Evolutionary conservation across 2,888 invertebrate genomes (phyloP), one percentile per base, ranked within the genome.

Genomic region (Sinelater perroti): DNA sequence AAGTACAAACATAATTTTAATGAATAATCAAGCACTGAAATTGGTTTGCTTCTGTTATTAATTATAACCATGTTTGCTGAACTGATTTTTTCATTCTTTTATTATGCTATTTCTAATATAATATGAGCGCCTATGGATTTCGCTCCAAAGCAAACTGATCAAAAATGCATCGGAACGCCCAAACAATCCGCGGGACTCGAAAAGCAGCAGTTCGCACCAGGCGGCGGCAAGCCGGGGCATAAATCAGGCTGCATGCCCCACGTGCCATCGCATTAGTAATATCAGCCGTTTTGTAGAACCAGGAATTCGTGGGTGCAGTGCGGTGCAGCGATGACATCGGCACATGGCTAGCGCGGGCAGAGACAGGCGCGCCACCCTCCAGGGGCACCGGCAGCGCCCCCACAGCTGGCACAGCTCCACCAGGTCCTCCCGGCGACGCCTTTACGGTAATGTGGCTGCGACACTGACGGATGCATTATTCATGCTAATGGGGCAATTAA

Each of bases 391-490:
- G 54, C 68, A 72, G 38, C 72, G 77, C 51, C 77, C 77, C 24
- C 77, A 76, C 67, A 77, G 77, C 67, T 77, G 77, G 77, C 77
- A 77, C 67, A 72, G 74, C 64, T 72, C 74, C 56, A 70, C 73
- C 51, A 70, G 68, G 16, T 67, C 72, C 49, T 62, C 60, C 24
- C 40, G 57, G 20, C 52, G 46, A 13, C 60, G 61, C 30, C 51
- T 38, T 46, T 42, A 58, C 42, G 61, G 61, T 61, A 60, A 61
- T 57, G 1, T 42, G 7, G 24, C 8, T 21, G 17, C 42, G 8
- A 14, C 16, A 16, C 7, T 30, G 8, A 24, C 24, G 8, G 11
- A 40, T 40, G 13, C 24, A 1, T 21, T 13, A 11, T 40, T 40
- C 24, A 40, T 40, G 40, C 16, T 40, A 40, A 40, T 40, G 14